Evolutionary conservation across 2,888 invertebrate genomes (phyloP), one percentile per base, ranked within the genome.

Genomic region (Tigriopus californicus): DNA sequence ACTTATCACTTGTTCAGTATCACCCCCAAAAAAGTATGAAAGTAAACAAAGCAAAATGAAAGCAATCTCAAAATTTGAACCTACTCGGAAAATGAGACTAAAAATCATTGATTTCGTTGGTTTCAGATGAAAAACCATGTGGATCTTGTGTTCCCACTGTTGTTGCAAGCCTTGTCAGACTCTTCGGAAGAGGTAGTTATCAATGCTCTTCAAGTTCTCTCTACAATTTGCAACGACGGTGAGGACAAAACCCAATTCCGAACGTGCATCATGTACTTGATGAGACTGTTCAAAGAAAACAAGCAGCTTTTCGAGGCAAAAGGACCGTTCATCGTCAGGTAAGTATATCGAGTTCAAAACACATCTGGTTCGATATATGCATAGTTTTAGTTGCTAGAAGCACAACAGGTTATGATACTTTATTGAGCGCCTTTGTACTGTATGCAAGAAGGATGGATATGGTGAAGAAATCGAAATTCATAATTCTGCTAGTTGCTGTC

Each of bases 111-210:
- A 33, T 33, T 33, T 5, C 8, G 54, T 47, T 49, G 60, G 56
- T 67, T 66, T 48, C 66, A 77, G 74, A 73, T 77, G 66, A 75
- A 76, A 66, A 65, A 68, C n/a, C 71, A 75, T 64, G 74, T 76
- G 61, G 75, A 76, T 62, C 70, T 71, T 44, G 71, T 78, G 60
- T 78, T 79, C 67, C 75, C 76, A 0, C 80, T 84, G 61, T 76
- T 92, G 58, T 78, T 95, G 71, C 79, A 80, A 66, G 84, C 86
- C 33, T 76, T 98, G 53, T 84, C 88, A 20, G 59, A 59, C 41
- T 80, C 81, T 62, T 83, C 91, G 0, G 94, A 97, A 73, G 92
- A 95, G 76, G 95, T 95, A 60, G 92, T 95, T 49, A 81, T 92
- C 60, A 83, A 94, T 70, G 85, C 86, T 70, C 77, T 98, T 60